Conservation (phyloP, 2,797 vertebrate species). For the Sebastiscus tertius region DNA sequence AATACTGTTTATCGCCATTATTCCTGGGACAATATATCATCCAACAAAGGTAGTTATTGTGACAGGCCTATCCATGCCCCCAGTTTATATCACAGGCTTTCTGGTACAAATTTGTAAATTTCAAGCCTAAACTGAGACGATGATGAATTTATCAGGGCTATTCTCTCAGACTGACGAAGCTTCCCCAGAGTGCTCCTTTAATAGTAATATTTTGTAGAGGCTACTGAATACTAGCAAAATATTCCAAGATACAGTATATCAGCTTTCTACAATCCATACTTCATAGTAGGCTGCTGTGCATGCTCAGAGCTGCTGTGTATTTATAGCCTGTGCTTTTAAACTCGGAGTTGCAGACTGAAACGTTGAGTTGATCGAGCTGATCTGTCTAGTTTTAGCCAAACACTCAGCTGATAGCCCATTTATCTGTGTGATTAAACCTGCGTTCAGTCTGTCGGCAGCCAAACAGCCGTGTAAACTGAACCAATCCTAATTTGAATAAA, state of each 20-base stretch:
- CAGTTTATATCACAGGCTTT: rapidly evolving
- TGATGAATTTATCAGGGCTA: neutral
- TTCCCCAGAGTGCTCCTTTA: rapidly evolving
- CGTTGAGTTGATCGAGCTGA: neutral
- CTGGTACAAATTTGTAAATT: neutral
- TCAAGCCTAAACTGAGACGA: neutral
- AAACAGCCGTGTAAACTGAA: constrained; percentile 37
- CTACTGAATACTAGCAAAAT: neutral
- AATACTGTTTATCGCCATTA: too few relatives aligned
- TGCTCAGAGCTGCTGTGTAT: neutral
- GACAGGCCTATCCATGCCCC: too few relatives aligned
- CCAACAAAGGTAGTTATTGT: too few relatives aligned
- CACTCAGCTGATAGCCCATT: neutral
- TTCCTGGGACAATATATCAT: too few relatives aligned
- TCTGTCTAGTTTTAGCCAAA: constrained; percentile 9
- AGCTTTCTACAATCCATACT: neutral
- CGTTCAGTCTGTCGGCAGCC: constrained; percentile 15
- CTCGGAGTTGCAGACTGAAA: neutral
- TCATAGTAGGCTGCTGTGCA: neutral
- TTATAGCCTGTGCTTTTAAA: neutral
- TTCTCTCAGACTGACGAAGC: neutral
- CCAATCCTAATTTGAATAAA: constrained; percentile 71
- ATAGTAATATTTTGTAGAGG: neutral
- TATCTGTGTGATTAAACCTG: constrained; percentile 25
- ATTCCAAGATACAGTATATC: neutral